Percentiles rank a stretch among this genome's conserved stretches.
These are phyloP conservation scores for Panulirus ornatus DNA, from an alignment of 1,140 invertebrate genomes.

Conservation along the genomic window DNA sequence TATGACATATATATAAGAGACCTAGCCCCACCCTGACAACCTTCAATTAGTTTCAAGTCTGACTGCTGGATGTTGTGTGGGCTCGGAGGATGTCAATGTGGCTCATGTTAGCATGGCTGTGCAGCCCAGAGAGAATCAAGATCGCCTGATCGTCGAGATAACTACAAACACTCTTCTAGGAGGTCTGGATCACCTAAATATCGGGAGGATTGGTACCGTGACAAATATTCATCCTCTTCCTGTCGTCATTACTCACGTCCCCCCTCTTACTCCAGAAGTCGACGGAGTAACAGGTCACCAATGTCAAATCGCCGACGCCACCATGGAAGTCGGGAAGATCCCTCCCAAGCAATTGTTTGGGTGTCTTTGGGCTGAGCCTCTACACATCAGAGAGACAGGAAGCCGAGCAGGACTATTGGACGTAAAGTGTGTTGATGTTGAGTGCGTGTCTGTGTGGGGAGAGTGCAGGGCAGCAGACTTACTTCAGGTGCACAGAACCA, in stretches of 20 bases:
- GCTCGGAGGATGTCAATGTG: no score
- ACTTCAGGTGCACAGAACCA: no score
- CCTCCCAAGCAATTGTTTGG: constrained; percentile 33
- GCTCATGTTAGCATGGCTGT: no score
- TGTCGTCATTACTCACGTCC: constrained; percentile 15
- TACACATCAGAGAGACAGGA: constrained; percentile 56
- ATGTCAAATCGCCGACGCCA: constrained; percentile 23
- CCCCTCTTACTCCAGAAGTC: constrained; percentile 40
- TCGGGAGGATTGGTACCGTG: constrained; percentile 2
- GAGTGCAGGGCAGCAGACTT: no score
- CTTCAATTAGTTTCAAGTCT: no score
- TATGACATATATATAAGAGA: no score
- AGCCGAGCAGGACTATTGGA: no score
- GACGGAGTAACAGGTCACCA: constrained; percentile 31
- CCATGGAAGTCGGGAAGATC: constrained; percentile 47
- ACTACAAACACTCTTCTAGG: constrained; percentile 12
- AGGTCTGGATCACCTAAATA: constrained; percentile 22
- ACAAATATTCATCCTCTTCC: constrained; percentile 34
- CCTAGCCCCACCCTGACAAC: no score
- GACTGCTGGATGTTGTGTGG: no score
- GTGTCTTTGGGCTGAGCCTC: constrained; percentile 48
- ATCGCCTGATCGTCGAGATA: constrained; percentile 5
- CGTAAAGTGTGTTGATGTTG: no score
- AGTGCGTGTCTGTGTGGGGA: no score
- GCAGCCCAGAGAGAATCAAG: no score